Conservation (phyloP, 2,113 vertebrate genomes). For the Microtus pennsylvanicus region DNA sequence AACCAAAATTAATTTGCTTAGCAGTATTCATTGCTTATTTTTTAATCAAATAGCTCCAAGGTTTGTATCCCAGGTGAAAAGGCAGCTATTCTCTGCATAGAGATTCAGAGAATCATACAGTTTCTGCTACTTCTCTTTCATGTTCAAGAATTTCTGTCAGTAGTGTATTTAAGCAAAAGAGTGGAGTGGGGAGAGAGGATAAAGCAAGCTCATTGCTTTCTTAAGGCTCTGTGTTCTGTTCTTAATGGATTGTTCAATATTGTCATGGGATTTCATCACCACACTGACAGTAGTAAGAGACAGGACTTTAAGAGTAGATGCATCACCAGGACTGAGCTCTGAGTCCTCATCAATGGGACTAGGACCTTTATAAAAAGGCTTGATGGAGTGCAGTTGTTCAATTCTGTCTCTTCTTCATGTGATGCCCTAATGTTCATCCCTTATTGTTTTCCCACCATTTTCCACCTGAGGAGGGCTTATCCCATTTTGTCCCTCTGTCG, state of each 20-base stretch:
- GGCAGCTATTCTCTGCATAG: background rate
- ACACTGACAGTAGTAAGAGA: background rate
- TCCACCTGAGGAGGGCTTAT: background rate
- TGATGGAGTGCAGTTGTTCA: background rate
- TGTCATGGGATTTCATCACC: background rate
- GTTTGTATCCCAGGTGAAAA: background rate
- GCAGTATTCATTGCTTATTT: background rate
- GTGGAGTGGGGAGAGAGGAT: background rate
- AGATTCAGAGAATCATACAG: background rate
- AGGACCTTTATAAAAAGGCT: background rate
- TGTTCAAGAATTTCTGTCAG: background rate
- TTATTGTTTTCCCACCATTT: background rate
- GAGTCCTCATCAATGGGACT: background rate
- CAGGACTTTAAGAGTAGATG: background rate
- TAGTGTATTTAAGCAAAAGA: background rate
- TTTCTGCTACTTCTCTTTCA: background rate
- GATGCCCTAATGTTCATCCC: background rate
- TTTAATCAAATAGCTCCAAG: background rate
- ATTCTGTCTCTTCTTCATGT: background rate
- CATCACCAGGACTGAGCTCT: no score
- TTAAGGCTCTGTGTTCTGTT: background rate
- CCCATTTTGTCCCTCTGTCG: background rate
- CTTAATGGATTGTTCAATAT: background rate
- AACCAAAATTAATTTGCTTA: background rate
- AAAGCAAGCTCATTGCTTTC: background rate